Base-by-base conservation (phyloP, 1,140 invertebrate species). In the Papilio helenus region DNA sequence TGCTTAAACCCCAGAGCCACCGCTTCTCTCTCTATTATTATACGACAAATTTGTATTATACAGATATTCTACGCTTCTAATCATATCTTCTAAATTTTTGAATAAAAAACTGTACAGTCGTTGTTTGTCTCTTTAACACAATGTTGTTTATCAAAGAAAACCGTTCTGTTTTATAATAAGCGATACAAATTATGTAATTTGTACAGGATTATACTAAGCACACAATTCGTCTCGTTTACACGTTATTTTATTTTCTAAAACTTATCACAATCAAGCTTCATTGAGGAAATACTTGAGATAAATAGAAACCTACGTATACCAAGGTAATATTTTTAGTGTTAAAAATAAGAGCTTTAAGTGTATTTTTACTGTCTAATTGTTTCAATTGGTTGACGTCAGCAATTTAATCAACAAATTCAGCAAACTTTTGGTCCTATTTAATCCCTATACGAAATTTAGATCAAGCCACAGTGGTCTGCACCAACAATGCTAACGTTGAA, bases 401-500 rank as follows among this genome's bases (percentile, higher is more conserved):
- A 84, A 87, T 89, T 86, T 84, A 89, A 89, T 90, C 87, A 84
- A 81, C 83, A 83, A 84, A 84, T 86, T 88, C 78, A 79, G 84
- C 80, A 81, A 84, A 86, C 87, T 85, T 89, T 87, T 86, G 84
- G 86, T 90, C 84, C 90, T 89, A 91, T 91, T 89, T 91, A 89
- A 92, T 89, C 85, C 84, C 82, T 74, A 84, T 87, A 88, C 81
- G 87, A 87, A 90, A 90, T 90, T 91, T 79, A 73, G 80, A 81
- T 80, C 80, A 80, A 89, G 87, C 86, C 84, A 87, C 79, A 89
- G 87, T 76, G 89, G 86, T 89, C 82, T 83, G 84, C 83, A 82
- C 85, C 87, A 88, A 90, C 87, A 90, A 83, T 91, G 89, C 89
- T 89, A 89, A 88, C 89, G 90, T 83, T 79, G 86, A 90, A 92